phyloP scores from a whole-genome alignment of 2,797 vertebrate species.

The Xiphophorus birchmanni region DNA sequence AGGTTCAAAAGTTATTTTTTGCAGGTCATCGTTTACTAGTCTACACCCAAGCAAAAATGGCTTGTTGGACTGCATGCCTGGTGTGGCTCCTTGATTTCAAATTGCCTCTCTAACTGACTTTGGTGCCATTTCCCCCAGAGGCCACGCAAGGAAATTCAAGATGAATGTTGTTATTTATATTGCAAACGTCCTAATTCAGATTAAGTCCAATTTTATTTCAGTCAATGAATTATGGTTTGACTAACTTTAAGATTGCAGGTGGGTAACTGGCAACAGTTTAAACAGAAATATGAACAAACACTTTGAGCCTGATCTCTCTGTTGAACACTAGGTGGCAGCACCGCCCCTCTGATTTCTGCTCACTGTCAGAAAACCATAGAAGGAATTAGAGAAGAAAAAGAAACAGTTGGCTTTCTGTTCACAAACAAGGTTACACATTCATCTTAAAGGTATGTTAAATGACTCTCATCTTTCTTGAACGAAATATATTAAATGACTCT shows the following conservation, averaged over 20 bases:
- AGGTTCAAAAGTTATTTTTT: background rate
- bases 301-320: background rate
- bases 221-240: background rate
- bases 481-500: constrained; percentile 5
- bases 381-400: constrained; percentile 55
- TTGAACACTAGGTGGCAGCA: constrained; percentile 53
- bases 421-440: constrained; percentile 70
- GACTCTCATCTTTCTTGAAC: constrained; percentile 35
- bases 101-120: background rate
- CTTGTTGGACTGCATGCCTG: background rate
- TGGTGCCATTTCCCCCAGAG: background rate
- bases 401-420: constrained; percentile 60
- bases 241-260: background rate
- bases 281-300: background rate
- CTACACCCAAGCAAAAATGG: background rate
- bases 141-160: constrained; percentile 20
- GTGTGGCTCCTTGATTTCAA: background rate
- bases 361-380: constrained; percentile 35
- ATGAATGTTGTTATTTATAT: background rate
- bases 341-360: background rate
- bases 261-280: background rate
- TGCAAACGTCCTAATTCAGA: background rate
- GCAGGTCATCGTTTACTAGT: background rate
- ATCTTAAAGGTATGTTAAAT: constrained; percentile 54
- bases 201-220: background rate